Evolutionary conservation across 2,888 invertebrate genomes (phyloP), one percentile per base, ranked within the genome.

Genomic region (Idaea aversata): DNA sequence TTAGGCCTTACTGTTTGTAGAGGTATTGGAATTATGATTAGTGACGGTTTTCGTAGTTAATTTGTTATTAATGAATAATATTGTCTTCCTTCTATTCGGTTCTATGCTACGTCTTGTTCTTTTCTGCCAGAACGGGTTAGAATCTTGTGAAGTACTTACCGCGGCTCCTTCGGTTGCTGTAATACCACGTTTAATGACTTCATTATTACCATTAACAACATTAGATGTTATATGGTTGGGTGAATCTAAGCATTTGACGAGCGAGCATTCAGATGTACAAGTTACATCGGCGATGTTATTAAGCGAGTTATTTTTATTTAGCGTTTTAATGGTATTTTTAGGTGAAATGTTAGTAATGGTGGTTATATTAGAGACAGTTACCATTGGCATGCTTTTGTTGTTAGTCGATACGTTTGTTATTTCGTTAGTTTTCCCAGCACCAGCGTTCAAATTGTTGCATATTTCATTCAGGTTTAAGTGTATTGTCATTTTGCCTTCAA

Each of bases 291-390:
- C 81, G 71, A 82, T 72, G 73, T 87, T 82, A 71, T 83, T 83
- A 82, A 82, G 84, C 82, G 77, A 74, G 70, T 79, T 85, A 81
- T 71, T 67, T 63, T 69, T 65, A 60, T 87, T 90, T 87, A 89
- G 89, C 88, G 87, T 79, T 86, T 90, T 90, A 86, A 90, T 87
- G 88, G 91, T 90, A 87, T 85, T 89, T 81, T 91, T 92, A 76
- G 92, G 90, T 85, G 93, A 92, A 77, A 91, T 90, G 84, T 92
- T 93, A 92, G 93, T 90, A 81, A 90, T 93, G 79, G 93, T 93
- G 79, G 89, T 91, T 80, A 93, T 93, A 83, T 93, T 93, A 88
- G 93, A 93, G 80, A 93, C 93, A 88, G 91, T 93, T 93, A 93
- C 93, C 93, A 90, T 91, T 81, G 93, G 88, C 90, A 91, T 93